Percentiles rank a stretch among this genome's conserved stretches.
Evolutionary conservation across 2,888 invertebrate genomes (phyloP).

Genomic region (Xanthia togata): DNA sequence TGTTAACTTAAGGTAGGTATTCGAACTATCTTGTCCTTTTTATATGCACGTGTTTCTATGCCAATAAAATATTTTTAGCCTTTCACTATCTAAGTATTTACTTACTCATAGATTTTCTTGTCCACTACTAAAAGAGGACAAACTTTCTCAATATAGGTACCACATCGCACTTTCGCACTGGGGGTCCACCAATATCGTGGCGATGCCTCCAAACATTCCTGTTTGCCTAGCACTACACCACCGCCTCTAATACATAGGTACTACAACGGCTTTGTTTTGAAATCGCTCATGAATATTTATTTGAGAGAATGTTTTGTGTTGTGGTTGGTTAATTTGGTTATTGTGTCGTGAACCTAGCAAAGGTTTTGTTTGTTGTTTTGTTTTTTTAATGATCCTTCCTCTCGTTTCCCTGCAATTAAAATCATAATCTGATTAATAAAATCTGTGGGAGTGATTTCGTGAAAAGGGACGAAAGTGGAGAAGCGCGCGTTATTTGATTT

Average conservation of each 20-base stretch:
- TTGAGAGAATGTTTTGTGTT: not conserved
- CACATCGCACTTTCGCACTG: conserved; percentile 52
- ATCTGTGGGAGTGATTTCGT: too few relatives aligned
- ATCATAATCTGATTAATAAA: too few relatives aligned
- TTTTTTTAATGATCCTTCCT: too few relatives aligned
- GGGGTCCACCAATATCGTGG: conserved; percentile 54
- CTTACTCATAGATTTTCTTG: not conserved
- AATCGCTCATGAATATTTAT: conserved; percentile 35
- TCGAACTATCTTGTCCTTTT: not conserved
- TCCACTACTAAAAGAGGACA: not conserved
- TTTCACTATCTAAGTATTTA: not conserved
- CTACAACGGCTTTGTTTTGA: conserved; percentile 26
- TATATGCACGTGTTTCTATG: not conserved
- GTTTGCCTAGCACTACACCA: conserved; percentile 61
- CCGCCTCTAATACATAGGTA: conserved; percentile 34
- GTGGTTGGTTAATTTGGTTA: conserved; percentile 6
- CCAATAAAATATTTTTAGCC: not conserved
- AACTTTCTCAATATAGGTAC: conserved; percentile 24
- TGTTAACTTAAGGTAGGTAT: not conserved
- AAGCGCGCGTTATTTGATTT: too few relatives aligned
- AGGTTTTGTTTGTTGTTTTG: too few relatives aligned
- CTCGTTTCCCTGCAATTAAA: too few relatives aligned
- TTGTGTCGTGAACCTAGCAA: not conserved
- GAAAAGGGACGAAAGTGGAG: too few relatives aligned
- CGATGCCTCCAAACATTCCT: conserved; percentile 66